These are phyloP conservation scores for Coccyzus lansbergi DNA, from an alignment of 2,797 vertebrate species.

Conservation along the genomic window DNA sequence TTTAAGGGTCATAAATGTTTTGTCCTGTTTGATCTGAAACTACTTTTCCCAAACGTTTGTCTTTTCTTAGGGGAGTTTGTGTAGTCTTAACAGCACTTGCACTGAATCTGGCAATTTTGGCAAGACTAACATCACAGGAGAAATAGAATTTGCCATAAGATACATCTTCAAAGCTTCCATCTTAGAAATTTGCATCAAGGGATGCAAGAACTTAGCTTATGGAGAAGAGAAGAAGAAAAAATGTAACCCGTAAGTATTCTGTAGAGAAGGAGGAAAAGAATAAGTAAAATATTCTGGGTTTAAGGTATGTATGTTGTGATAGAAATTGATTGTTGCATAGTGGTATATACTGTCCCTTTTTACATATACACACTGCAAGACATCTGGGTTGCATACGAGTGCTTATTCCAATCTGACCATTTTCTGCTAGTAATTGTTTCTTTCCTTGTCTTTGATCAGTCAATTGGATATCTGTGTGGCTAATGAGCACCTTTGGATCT, in stretches of 20 bases:
- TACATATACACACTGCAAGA: neutral
- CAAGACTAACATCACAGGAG: slow-evolving; percentile 78
- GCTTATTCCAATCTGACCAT: neutral
- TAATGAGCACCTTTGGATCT: neutral
- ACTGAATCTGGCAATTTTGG: slow-evolving; percentile 80
- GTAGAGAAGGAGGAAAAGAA: neutral
- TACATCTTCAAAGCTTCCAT: slow-evolving; percentile 78
- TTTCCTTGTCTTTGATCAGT: neutral
- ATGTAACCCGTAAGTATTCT: slow-evolving; percentile 87
- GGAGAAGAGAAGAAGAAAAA: slow-evolving; percentile 86
- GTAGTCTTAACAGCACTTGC: slow-evolving; percentile 82
- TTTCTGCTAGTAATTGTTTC: neutral
- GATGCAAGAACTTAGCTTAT: slow-evolving; percentile 84
- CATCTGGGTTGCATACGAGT: neutral
- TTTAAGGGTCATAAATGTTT: neutral
- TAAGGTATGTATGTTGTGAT: neutral
- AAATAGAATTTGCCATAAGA: slow-evolving; percentile 85
- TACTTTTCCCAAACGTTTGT: neutral
- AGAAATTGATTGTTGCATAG: neutral
- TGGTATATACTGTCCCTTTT: neutral
- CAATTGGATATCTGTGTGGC: neutral
- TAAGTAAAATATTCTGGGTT: neutral
- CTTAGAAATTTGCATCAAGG: slow-evolving; percentile 84
- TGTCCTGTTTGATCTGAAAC: neutral
- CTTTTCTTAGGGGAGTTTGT: slow-evolving; percentile 75